Evolutionary conservation across 2,113 vertebrate genomes (phyloP).

Genomic region (Halcyon malimbica): DNA sequence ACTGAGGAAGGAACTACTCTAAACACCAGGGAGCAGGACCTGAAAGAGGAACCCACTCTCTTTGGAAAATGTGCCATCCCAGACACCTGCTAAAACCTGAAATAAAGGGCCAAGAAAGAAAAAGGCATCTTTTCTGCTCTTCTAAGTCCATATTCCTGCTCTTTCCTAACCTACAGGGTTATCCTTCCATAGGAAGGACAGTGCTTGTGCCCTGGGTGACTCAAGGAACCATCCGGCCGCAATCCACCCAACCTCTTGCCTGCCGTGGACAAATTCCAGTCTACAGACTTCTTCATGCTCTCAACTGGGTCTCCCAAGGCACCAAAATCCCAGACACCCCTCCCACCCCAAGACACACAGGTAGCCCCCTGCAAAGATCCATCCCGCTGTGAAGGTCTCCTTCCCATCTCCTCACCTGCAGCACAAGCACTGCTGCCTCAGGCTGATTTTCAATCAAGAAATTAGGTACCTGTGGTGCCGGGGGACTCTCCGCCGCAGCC

Average conservation of each 20-base stretch:
- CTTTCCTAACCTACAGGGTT: neutral
- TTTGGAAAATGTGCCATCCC: neutral
- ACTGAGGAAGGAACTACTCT: neutral
- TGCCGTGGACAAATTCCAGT: neutral
- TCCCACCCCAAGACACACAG: neutral
- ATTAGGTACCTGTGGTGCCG: constrained; percentile 39
- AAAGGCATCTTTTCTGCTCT: neutral
- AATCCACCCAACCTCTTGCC: neutral
- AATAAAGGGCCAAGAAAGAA: neutral
- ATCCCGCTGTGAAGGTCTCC: neutral
- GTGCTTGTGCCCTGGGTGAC: neutral
- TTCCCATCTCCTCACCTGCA: accelerated
- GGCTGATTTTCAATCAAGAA: neutral
- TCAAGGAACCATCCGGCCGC: neutral
- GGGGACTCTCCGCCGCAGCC: neutral
- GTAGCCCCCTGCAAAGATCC: neutral
- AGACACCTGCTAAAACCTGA: neutral
- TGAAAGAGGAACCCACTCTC: neutral
- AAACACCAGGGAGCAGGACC: neutral
- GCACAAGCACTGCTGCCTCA: neutral
- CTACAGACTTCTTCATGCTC: neutral
- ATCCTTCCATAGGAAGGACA: neutral
- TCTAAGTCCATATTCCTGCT: neutral
- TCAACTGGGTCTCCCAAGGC: neutral
- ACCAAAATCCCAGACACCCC: neutral